Evolutionary conservation across 2,113 vertebrate genomes (phyloP), one percentile per base, ranked within the genome.

Genomic region (Nesogale talazaci): DNA sequence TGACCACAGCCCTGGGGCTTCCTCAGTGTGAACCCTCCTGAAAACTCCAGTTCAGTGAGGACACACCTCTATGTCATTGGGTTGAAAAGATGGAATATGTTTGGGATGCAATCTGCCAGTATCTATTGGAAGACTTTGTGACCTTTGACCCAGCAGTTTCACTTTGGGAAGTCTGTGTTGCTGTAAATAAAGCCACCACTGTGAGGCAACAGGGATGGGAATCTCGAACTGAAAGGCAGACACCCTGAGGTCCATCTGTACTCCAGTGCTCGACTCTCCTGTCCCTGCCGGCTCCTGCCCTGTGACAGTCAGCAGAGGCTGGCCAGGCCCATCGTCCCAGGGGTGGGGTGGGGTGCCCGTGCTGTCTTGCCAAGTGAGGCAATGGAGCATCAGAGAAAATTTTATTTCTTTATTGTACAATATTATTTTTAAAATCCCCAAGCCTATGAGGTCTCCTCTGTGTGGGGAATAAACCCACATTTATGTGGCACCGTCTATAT

Each of bases 1-100:
- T 57, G 11, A 3, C 61, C 3, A 2, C 25, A 4, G 15, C n/a
- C 5, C 20, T 0, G 6, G 36, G 76, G n/a, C 34, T 59, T 19
- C n/a, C 23, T 20, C 6, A 2, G 59, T 36, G 2, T 2, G 22
- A 22, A 5, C 29, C 65, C 86, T 34, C 25, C 31, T 11, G 34
- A 29, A 36, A 36, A 14, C 27, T 27, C 25, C 38, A 14, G 59
- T 6, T 25, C 6, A 5, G 59, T 9, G n/a, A 70, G 36, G 23
- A 52, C 52, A 27, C 25, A 11, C 1, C 0, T 34, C 29, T 17
- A 20, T 67, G 72, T 22, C 34, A 61, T 59, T 61, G 63, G n/a
- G 20, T 38, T 40, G 72, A 63, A 70, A 52, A 29, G 2, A 1
- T 34, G n/a, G 52, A n/a, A 1, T 12, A 29, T 52, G 46, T 78